These are phyloP conservation scores for Podiceps cristatus DNA, from an alignment of 2,113 vertebrate genomes.

Conservation along the genomic window DNA sequence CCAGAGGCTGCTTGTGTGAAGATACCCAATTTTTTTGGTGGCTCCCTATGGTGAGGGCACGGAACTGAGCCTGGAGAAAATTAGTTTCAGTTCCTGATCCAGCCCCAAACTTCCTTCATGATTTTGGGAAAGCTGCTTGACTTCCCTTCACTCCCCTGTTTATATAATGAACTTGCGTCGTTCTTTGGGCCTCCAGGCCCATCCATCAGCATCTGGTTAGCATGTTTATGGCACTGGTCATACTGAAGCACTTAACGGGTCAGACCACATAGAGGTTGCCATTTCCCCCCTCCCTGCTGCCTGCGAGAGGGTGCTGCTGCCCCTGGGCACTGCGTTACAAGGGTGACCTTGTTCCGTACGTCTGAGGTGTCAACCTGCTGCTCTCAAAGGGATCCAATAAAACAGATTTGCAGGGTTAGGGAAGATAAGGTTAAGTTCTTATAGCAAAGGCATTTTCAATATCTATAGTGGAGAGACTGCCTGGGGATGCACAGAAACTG, in stretches of 20 bases:
- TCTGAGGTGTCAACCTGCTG: background rate
- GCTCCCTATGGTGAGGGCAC: slow-evolving; percentile 21
- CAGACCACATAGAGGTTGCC: background rate
- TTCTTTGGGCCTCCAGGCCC: slow-evolving; percentile 54
- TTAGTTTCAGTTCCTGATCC: slow-evolving; percentile 51
- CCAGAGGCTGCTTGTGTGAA: slow-evolving; percentile 52
- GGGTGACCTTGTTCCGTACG: background rate
- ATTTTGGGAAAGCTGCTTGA: slow-evolving; percentile 54
- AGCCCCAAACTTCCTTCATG: slow-evolving; percentile 50
- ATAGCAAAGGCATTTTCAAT: background rate
- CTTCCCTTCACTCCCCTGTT: background rate
- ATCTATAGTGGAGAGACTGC: fast-evolving
- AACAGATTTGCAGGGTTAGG: background rate
- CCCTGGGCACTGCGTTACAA: background rate
- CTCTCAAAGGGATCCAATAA: background rate
- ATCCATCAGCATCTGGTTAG: slow-evolving; percentile 61
- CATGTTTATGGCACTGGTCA: slow-evolving; percentile 37
- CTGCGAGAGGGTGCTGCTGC: background rate
- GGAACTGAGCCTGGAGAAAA: slow-evolving; percentile 41
- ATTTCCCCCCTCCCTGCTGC: background rate
- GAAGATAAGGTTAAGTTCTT: background rate
- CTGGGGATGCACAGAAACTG: background rate
- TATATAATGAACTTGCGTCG: slow-evolving; percentile 31
- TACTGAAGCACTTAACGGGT: slow-evolving; percentile 12
- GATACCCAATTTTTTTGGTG: slow-evolving; percentile 15